Percentiles rank a stretch among this genome's conserved stretches.
Conservation (phyloP, 2,797 vertebrate genomes). For the Alfaro cultratus region DNA sequence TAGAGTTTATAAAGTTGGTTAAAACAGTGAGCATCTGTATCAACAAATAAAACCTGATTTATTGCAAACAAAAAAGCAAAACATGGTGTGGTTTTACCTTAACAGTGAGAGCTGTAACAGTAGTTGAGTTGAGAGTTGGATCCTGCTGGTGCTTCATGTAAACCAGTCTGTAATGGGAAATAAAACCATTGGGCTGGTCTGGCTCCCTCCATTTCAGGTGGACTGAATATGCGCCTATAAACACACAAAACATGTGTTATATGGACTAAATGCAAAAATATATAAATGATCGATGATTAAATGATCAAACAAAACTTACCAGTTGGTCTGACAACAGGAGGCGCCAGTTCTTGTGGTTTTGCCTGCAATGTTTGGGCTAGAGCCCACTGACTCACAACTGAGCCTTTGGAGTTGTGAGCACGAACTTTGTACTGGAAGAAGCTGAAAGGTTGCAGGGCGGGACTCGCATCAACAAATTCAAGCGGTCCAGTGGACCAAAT, state of each 20-base stretch:
- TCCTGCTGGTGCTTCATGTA: conserved; percentile 83
- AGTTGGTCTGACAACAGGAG: conserved; percentile 79
- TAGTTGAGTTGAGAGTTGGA: conserved; percentile 77
- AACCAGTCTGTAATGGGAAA: conserved; percentile 84
- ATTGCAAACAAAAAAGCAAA: background rate
- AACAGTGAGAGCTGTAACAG: conserved; percentile 84
- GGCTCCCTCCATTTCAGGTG: conserved; percentile 87
- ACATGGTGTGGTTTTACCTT: conserved; percentile 76
- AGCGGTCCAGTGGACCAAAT: conserved; percentile 86
- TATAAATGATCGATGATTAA: background rate
- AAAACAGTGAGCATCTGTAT: background rate
- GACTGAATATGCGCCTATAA: conserved; percentile 76
- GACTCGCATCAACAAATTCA: conserved; percentile 85
- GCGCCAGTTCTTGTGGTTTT: conserved; percentile 80
- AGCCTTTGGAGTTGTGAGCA: conserved; percentile 85
- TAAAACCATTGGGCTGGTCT: conserved; percentile 83
- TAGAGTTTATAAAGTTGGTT: background rate
- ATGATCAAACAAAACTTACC: conserved; percentile 64
- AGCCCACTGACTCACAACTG: conserved; percentile 85
- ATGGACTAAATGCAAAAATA: conserved; percentile 10
- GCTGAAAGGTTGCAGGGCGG: conserved; percentile 83
- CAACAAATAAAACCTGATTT: background rate
- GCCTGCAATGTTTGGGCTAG: conserved; percentile 83
- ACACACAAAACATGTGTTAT: conserved; percentile 17
- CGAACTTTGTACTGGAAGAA: conserved; percentile 85